Conservation (phyloP, 1,140 invertebrate genomes). For the Eubasilissa regina region DNA sequence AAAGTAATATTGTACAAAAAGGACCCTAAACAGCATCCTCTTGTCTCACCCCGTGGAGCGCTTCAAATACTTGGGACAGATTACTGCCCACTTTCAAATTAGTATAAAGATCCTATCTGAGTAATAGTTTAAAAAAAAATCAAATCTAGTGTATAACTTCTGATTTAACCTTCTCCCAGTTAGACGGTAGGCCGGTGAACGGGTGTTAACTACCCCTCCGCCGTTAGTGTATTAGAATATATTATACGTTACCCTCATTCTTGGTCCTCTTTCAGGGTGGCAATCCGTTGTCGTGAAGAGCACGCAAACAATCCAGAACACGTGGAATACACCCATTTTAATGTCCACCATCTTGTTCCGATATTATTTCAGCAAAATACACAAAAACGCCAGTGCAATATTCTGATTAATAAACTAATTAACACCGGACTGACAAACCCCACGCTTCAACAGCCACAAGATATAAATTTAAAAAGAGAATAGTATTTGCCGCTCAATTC, state of each 20-base stretch:
- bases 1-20: no score
- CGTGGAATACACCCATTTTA: neutral
- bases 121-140: no score
- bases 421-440: neutral
- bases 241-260: slow-evolving; percentile 51
- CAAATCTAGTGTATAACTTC: no score
- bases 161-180: no score
- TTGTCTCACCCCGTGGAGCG: no score
- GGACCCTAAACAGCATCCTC: no score
- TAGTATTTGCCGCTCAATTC: neutral
- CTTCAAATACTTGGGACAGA: no score
- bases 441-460: slow-evolving; percentile 6
- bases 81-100: no score
- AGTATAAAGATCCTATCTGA: no score
- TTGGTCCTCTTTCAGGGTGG: slow-evolving; percentile 31
- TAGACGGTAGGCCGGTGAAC: no score
- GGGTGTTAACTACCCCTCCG: no score
- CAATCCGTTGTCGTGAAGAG: slow-evolving; percentile 33
- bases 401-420: neutral
- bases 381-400: neutral
- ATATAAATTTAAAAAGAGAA: slow-evolving; percentile 3
- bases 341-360: slow-evolving; percentile 10
- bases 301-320: slow-evolving; percentile 39
- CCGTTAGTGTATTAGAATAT: no score
- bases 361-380: neutral